Conservation (phyloP, 2,113 vertebrate genomes). For the Lepisosteus oculatus region DNA sequence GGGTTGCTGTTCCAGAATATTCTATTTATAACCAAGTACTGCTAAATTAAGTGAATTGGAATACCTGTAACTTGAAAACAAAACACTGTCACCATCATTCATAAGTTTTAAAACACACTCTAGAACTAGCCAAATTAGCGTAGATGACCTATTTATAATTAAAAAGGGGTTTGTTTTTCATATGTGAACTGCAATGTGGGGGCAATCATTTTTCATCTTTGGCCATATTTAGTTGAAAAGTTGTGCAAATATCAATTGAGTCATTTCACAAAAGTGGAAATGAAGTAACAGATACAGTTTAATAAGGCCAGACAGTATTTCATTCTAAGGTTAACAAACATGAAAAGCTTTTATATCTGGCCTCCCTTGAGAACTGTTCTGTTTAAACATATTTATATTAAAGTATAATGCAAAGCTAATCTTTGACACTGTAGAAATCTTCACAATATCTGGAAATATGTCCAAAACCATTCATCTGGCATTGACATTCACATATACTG, state of each 20-base stretch:
- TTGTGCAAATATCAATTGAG: not conserved
- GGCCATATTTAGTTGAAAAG: not conserved
- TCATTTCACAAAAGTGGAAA: not conserved
- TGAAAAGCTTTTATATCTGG: not conserved
- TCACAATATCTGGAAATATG: not conserved
- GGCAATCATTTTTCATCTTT: not conserved
- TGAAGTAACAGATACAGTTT: conserved; percentile 25
- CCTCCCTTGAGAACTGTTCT: conserved; percentile 1
- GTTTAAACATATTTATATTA: conserved; percentile 2
- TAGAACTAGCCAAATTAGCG: not conserved
- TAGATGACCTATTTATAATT: not conserved
- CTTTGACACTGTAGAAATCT: conserved; percentile 6
- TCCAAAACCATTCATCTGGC: not conserved
- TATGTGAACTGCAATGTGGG: not conserved
- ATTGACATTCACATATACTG: not conserved
- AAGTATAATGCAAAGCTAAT: conserved; percentile 1
- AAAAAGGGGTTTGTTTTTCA: not conserved
- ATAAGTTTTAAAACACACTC: not conserved
- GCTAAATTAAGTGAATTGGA: not conserved
- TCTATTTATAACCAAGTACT: not conserved
- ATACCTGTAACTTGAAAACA: not conserved
- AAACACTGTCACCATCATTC: not conserved
- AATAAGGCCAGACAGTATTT: conserved; percentile 32
- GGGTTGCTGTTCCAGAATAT: too few relatives aligned
- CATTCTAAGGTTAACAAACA: conserved; percentile 45